Evolutionary conservation across 2,888 invertebrate genomes (phyloP).

Genomic region (Calameuta idolon): DNA sequence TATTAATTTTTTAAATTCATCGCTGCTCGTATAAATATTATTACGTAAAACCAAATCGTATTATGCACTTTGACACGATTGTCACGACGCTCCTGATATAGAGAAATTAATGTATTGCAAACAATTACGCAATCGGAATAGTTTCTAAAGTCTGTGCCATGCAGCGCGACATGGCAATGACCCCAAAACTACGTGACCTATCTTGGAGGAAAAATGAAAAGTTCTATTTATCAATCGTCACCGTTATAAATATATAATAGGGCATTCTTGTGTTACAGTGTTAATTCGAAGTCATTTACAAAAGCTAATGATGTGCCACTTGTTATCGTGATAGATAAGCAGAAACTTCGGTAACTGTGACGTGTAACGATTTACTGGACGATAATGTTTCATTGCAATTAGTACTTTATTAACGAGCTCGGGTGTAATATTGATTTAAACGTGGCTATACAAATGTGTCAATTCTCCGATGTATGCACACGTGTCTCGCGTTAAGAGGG

Average conservation of each 20-base stretch:
- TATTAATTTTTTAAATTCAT: neutral
- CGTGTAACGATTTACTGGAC: neutral
- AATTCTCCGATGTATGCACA: neutral
- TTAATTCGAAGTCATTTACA: neutral
- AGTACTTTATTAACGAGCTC: neutral
- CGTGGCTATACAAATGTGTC: neutral
- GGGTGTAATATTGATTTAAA: neutral
- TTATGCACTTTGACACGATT: neutral
- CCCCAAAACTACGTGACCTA: neutral
- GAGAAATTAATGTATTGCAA: neutral
- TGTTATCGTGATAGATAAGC: neutral
- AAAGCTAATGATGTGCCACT: neutral
- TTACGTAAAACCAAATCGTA: neutral
- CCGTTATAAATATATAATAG: neutral
- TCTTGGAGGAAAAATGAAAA: neutral
- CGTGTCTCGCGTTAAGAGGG: neutral
- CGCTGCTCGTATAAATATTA: neutral
- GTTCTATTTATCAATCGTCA: neutral
- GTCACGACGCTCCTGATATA: neutral
- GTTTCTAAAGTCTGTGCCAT: neutral
- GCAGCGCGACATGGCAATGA: neutral
- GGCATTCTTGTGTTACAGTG: neutral
- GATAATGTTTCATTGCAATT: neutral
- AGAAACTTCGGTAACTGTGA: neutral
- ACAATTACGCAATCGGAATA: constrained; percentile 1